These are phyloP conservation scores for Zootermopsis nevadensis DNA, from an alignment of 2,888 invertebrate genomes.

Conservation along the genomic window DNA sequence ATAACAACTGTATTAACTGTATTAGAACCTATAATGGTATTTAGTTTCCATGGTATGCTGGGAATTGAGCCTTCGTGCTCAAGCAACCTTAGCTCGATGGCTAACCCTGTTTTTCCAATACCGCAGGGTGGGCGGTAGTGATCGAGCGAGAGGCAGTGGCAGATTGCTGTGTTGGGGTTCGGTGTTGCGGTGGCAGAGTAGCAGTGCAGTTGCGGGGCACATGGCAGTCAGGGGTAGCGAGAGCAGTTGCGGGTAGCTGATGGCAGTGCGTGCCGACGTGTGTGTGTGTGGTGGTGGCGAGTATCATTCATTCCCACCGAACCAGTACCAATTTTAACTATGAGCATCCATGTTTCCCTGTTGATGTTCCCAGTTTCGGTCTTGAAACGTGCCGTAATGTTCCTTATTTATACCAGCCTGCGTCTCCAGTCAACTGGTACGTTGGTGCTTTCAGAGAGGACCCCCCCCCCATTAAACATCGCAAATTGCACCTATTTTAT, in stretches of 20 bases:
- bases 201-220: constrained; percentile 30
- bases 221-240: constrained; percentile 30
- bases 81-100: constrained; percentile 28
- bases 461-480: neutral
- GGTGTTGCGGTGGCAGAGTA: constrained; percentile 47
- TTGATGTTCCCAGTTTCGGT: neutral
- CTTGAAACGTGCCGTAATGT: neutral
- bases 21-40: no score
- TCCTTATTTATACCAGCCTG: neutral
- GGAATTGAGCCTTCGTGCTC: constrained; percentile 20
- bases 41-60: neutral
- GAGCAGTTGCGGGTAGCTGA: constrained; percentile 32
- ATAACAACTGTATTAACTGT: no score
- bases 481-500: neutral
- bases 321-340: neutral
- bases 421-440: constrained; percentile 10
- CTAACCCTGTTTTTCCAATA: constrained; percentile 54
- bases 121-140: constrained; percentile 54
- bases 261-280: constrained; percentile 36
- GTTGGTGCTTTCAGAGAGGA: constrained; percentile 6
- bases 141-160: constrained; percentile 46
- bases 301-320: neutral
- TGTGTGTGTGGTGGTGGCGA: constrained; percentile 14
- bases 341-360: neutral
- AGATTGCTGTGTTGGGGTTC: constrained; percentile 51